These are phyloP conservation scores for Microplitis manilae DNA, from an alignment of 2,888 invertebrate species.

Conservation along the genomic window DNA sequence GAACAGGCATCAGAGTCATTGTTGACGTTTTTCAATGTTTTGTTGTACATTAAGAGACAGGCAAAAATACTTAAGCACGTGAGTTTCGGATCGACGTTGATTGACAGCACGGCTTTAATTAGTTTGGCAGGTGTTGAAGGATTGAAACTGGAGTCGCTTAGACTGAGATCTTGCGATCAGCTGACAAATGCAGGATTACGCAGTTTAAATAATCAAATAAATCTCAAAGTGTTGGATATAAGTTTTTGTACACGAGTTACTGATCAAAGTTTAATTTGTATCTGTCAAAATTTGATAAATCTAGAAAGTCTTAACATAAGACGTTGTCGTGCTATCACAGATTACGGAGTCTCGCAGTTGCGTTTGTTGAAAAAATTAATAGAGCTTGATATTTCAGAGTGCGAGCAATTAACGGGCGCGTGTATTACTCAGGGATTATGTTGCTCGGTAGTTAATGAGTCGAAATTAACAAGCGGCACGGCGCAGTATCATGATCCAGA, in stretches of 20 bases:
- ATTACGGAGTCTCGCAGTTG: slow-evolving; percentile 75
- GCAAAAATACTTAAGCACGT: slow-evolving; percentile 75
- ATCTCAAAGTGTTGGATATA: slow-evolving; percentile 76
- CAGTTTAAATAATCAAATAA: slow-evolving; percentile 75
- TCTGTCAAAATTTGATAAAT: slow-evolving; percentile 76
- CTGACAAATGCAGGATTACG: slow-evolving; percentile 76
- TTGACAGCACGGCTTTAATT: slow-evolving; percentile 78
- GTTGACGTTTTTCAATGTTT: slow-evolving; percentile 80
- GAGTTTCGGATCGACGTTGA: slow-evolving; percentile 79
- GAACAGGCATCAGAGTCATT: slow-evolving; percentile 77
- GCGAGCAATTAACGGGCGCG: slow-evolving; percentile 77
- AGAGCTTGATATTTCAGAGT: slow-evolving; percentile 79
- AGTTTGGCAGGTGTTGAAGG: slow-evolving; percentile 74
- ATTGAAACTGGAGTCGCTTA: slow-evolving; percentile 74
- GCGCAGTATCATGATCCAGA: slow-evolving; percentile 36
- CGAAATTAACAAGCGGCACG: background rate
- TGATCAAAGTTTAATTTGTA: slow-evolving; percentile 76
- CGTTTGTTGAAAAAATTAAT: slow-evolving; percentile 74
- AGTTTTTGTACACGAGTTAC: slow-evolving; percentile 79
- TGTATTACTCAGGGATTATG: slow-evolving; percentile 78
- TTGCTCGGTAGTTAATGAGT: background rate
- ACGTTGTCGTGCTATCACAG: slow-evolving; percentile 78
- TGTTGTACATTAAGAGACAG: slow-evolving; percentile 75
- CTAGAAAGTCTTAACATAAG: slow-evolving; percentile 77
- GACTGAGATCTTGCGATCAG: slow-evolving; percentile 77